Conservation (phyloP, 2,113 vertebrate genomes). For the Drymodes brunneopygia region DNA sequence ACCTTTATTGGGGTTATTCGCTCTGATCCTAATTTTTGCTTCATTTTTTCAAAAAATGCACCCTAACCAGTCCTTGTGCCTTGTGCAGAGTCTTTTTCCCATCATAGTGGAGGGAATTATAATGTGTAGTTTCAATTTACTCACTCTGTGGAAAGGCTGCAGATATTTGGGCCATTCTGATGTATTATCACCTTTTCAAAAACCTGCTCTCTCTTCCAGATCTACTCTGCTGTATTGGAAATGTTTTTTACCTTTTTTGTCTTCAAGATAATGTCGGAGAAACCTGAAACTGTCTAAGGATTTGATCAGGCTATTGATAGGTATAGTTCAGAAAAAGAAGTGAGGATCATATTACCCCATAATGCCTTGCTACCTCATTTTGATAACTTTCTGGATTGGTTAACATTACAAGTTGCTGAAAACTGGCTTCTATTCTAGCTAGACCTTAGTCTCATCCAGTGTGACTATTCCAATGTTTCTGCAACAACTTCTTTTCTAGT, state of each 20-base stretch:
- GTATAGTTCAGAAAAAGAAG: background rate
- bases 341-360: background rate
- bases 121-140: background rate
- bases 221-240: background rate
- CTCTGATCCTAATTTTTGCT: background rate
- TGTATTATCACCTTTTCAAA: background rate
- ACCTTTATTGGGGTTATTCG: background rate
- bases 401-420: background rate
- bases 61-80: background rate
- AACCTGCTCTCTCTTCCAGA: background rate
- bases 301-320: background rate
- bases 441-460: background rate
- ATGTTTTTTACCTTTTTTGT: background rate
- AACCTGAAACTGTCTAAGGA: background rate
- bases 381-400: background rate
- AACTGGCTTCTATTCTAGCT: background rate
- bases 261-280: background rate
- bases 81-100: background rate
- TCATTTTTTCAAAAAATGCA: background rate
- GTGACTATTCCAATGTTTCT: accelerated
- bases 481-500: background rate
- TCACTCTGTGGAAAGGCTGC: background rate
- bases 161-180: background rate
- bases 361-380: background rate
- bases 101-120: accelerated